Evolutionary conservation across 2,888 invertebrate genomes (phyloP).

Genomic region (Drosophila anomalata): DNA sequence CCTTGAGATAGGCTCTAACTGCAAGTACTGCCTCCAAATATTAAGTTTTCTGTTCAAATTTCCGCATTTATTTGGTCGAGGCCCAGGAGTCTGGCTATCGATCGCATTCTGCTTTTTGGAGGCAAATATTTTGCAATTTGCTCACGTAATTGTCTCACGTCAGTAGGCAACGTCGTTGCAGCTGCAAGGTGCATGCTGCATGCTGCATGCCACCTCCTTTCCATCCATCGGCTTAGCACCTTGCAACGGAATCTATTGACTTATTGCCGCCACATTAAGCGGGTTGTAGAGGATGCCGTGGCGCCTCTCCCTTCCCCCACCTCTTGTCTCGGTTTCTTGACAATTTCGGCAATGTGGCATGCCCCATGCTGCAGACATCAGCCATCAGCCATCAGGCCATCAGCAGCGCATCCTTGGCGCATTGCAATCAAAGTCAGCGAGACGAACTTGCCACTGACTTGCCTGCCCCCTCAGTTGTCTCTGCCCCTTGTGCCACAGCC

Average conservation of each 20-base stretch:
- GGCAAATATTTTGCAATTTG: slow-evolving; percentile 50
- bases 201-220: neutral
- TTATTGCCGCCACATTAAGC: slow-evolving; percentile 73
- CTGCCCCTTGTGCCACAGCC: slow-evolving; percentile 20
- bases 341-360: slow-evolving; percentile 72
- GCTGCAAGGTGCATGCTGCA: slow-evolving; percentile 14
- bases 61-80: neutral
- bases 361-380: slow-evolving; percentile 12
- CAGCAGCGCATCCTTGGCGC: slow-evolving; percentile 71
- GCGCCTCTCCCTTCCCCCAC: neutral
- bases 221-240: slow-evolving; percentile 53
- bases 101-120: slow-evolving; percentile 12
- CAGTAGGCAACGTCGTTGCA: slow-evolving; percentile 44
- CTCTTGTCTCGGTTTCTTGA: slow-evolving; percentile 47
- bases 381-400: slow-evolving; percentile 11
- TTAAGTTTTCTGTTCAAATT: neutral
- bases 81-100: neutral
- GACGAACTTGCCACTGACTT: slow-evolving; percentile 53
- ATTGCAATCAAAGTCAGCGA: slow-evolving; percentile 75
- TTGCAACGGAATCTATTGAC: slow-evolving; percentile 65
- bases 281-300: neutral
- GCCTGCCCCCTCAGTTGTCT: neutral
- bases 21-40: neutral
- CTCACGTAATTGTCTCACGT: slow-evolving; percentile 53
- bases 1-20: too few relatives aligned